phyloP scores from a whole-genome alignment of 1,140 invertebrate genomes.

The Drosophila sucinea region DNA sequence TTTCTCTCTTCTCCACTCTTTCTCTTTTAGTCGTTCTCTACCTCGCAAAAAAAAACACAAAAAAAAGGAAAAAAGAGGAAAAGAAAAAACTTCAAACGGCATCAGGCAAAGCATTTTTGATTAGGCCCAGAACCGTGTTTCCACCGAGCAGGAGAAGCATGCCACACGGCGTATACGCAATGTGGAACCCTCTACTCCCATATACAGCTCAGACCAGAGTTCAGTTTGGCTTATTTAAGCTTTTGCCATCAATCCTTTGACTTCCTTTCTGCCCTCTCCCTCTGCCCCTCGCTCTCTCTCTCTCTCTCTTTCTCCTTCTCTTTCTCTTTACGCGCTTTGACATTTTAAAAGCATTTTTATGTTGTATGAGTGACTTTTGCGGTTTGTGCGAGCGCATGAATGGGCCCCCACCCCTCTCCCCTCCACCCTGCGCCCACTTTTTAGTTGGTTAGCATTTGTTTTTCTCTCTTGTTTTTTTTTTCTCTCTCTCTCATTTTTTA shows the following conservation, averaged over 20 bases:
- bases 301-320: conserved; percentile 21
- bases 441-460: conserved; percentile 9
- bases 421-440: neutral
- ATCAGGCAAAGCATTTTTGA: conserved; percentile 76
- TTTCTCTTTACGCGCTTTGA: conserved; percentile 74
- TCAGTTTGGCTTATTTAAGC: conserved; percentile 58
- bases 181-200: conserved; percentile 50
- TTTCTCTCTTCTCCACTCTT: conserved; percentile 32
- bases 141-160: conserved; percentile 31
- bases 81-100: conserved; percentile 45
- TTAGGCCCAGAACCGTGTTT: conserved; percentile 67
- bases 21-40: conserved; percentile 45
- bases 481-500: conserved; percentile 4
- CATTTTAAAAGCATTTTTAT: conserved; percentile 82
- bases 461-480: neutral
- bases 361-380: conserved; percentile 69
- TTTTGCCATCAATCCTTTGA: conserved; percentile 74
- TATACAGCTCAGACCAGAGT: conserved; percentile 13
- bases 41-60: conserved; percentile 34
- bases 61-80: neutral
- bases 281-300: neutral
- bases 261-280: conserved; percentile 11
- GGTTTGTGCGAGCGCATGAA: conserved; percentile 41
- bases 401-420: neutral
- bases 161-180: conserved; percentile 73